Evolutionary conservation across 1,140 invertebrate species (phyloP).

Genomic region (Heliconius hermathena): DNA sequence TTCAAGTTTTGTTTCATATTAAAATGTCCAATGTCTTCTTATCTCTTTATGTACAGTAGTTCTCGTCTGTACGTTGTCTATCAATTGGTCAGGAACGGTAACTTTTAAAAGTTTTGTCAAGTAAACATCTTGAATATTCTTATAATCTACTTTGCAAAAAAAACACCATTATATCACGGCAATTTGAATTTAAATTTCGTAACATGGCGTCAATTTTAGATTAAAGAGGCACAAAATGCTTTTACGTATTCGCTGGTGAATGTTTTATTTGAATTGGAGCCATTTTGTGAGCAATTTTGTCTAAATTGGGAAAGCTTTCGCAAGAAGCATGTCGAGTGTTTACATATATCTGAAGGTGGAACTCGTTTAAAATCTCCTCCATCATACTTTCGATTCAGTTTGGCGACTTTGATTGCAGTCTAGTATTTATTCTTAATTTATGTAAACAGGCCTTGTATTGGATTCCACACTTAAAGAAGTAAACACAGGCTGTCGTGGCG

Average conservation of each 20-base stretch:
- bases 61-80: no score
- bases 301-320: slow-evolving; percentile 38
- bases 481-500: no score
- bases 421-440: not conserved
- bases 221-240: slow-evolving; percentile 46
- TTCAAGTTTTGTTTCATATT: no score
- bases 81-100: not conserved
- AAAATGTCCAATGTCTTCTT: no score
- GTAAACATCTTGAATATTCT: not conserved
- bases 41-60: no score
- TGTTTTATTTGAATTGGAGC: slow-evolving; percentile 41
- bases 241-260: slow-evolving; percentile 41
- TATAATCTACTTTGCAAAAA: not conserved
- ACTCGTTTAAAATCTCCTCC: slow-evolving; percentile 8
- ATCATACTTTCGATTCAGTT: not conserved
- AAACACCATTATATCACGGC: slow-evolving; percentile 8
- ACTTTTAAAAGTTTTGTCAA: not conserved
- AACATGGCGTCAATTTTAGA: slow-evolving; percentile 30
- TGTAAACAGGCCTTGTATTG: not conserved
- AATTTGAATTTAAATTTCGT: slow-evolving; percentile 18
- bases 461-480: no score
- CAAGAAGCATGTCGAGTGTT: slow-evolving; percentile 30
- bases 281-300: slow-evolving; percentile 43
- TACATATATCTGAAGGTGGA: slow-evolving; percentile 35
- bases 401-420: not conserved